phyloP scores from a whole-genome alignment of 2,888 invertebrate genomes.

The Diplolepis rosae region DNA sequence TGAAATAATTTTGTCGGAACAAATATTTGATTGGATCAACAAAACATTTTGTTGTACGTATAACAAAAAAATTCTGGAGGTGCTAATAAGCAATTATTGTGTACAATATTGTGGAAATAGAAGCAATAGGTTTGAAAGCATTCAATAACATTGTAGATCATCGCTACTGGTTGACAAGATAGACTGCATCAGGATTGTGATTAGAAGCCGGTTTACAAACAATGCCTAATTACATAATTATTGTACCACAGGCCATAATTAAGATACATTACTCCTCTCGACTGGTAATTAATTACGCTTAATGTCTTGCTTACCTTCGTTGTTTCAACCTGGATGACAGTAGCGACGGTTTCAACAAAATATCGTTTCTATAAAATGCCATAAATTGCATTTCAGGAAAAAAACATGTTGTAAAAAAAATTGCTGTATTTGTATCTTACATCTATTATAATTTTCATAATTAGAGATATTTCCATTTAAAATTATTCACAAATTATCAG shows the following conservation, averaged over 20 bases:
- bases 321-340: constrained; percentile 69
- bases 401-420: too few species aligned
- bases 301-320: constrained; percentile 67
- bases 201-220: constrained; percentile 59
- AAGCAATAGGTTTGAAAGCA: neutral
- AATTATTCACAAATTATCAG: too few species aligned
- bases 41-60: too few species aligned
- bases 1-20: too few species aligned
- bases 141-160: neutral
- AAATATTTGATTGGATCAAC: too few species aligned
- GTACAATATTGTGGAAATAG: neutral
- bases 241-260: constrained; percentile 69
- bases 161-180: constrained; percentile 2
- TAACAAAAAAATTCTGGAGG: too few species aligned
- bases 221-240: constrained; percentile 72
- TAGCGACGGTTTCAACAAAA: constrained; percentile 64
- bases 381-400: too few species aligned
- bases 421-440: too few species aligned
- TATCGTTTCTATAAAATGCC: too few species aligned
- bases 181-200: constrained; percentile 41
- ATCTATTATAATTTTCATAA: too few species aligned
- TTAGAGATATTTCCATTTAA: too few species aligned
- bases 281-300: constrained; percentile 71
- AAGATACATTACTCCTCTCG: constrained; percentile 70
- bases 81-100: too few species aligned